Evolutionary conservation across 2,797 vertebrate genomes (phyloP).

Genomic region (Balearica regulorum): DNA sequence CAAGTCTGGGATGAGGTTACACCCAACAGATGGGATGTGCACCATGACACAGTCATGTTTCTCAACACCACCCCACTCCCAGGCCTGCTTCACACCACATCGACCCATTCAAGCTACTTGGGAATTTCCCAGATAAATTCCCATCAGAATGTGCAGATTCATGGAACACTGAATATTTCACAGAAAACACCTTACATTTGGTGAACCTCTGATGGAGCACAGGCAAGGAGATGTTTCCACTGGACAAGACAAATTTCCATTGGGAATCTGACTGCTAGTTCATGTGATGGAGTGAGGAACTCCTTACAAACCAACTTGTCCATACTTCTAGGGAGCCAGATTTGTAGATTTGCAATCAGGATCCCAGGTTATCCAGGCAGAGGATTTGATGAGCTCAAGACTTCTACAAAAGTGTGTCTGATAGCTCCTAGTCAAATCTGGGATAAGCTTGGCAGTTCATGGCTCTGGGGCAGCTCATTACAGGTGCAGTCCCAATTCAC

Average conservation of each 20-base stretch:
- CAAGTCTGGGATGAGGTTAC: slow-evolving; percentile 22
- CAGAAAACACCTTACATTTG: background rate
- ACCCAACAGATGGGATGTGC: background rate
- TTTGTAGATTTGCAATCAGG: background rate
- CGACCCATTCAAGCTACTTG: background rate
- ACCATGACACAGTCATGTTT: background rate
- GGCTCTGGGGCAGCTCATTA: background rate
- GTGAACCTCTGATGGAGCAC: background rate
- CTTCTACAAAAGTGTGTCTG: background rate
- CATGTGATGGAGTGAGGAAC: background rate
- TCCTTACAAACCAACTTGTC: background rate
- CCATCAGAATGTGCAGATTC: background rate
- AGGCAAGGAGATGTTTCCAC: background rate
- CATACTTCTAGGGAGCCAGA: background rate
- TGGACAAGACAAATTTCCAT: background rate
- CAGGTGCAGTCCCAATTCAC: background rate
- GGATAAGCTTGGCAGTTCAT: background rate
- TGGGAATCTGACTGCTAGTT: background rate
- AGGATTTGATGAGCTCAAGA: background rate
- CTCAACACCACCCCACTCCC: background rate
- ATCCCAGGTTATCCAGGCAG: background rate
- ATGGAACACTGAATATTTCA: background rate
- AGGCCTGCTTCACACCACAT: background rate
- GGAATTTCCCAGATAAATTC: background rate
- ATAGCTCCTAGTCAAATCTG: background rate